Conservation (phyloP, 2,113 vertebrate genomes). For the Nerophis lumbriciformis region DNA sequence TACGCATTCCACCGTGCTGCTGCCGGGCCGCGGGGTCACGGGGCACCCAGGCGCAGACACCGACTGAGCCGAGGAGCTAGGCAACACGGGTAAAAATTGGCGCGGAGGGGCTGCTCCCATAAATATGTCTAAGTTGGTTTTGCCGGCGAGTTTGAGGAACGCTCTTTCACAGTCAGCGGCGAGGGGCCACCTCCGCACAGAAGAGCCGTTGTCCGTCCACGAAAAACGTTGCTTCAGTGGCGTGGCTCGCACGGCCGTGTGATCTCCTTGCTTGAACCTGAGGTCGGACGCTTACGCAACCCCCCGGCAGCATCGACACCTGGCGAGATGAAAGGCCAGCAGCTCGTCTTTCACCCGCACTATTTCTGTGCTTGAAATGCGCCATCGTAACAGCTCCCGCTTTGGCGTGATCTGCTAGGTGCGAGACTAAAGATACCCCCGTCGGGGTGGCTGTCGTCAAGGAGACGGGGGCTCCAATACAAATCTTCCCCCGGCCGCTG, state of each 20-base stretch:
- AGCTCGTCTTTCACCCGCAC: slow-evolving; percentile 36
- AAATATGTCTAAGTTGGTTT: slow-evolving; percentile 52
- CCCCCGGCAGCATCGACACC: slow-evolving; percentile 41
- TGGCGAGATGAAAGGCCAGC: slow-evolving; percentile 46
- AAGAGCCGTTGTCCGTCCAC: slow-evolving; percentile 48
- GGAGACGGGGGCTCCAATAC: slow-evolving; percentile 15
- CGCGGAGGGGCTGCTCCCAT: slow-evolving; percentile 21
- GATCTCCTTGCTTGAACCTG: slow-evolving; percentile 28
- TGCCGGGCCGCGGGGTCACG: slow-evolving; percentile 51
- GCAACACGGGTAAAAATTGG: slow-evolving; percentile 9
- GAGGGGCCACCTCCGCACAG: slow-evolving; percentile 31
- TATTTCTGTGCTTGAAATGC: slow-evolving; percentile 41
- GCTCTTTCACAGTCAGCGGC: slow-evolving; percentile 24
- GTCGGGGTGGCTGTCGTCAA: slow-evolving; percentile 40
- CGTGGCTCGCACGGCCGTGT: slow-evolving; percentile 14
- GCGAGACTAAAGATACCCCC: slow-evolving; percentile 23
- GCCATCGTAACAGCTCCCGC: slow-evolving; percentile 6
- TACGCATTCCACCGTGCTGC: slow-evolving; percentile 45
- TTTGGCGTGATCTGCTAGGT: slow-evolving; percentile 22
- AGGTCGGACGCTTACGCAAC: slow-evolving; percentile 41
- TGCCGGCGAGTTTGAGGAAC: slow-evolving; percentile 51
- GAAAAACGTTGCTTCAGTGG: slow-evolving; percentile 8
- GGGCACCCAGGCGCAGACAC: slow-evolving; percentile 40
- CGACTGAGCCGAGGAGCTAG: slow-evolving; percentile 26
- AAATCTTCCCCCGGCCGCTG: slow-evolving; percentile 19